phyloP scores from a whole-genome alignment of 2,797 vertebrate genomes.

The Threskiornis aethiopicus region DNA sequence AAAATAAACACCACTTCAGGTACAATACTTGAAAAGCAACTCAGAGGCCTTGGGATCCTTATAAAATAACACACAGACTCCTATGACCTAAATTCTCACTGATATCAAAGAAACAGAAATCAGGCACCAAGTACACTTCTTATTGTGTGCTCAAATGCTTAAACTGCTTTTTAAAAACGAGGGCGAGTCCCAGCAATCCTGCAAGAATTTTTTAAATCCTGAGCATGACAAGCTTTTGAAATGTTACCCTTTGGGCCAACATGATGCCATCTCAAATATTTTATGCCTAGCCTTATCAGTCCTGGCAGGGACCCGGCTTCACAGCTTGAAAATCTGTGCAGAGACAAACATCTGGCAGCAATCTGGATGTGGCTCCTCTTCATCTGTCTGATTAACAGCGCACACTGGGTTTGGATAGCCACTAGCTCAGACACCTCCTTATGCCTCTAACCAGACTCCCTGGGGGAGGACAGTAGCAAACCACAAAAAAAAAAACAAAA shows the following conservation, averaged over 20 bases:
- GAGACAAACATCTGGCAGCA: constrained; percentile 39
- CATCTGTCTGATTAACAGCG: neutral
- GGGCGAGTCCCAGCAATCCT: neutral
- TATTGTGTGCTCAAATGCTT: neutral
- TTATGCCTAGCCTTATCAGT: neutral
- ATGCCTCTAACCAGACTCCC: neutral
- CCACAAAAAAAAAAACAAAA: neutral
- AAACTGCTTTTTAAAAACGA: neutral
- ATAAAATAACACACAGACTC: neutral
- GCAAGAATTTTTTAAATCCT: neutral
- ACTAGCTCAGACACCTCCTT: neutral
- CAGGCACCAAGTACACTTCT: neutral
- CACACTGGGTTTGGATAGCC: neutral
- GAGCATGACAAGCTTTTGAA: neutral
- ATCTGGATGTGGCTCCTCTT: neutral
- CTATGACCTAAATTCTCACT: neutral
- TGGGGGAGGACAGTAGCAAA: neutral
- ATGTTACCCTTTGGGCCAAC: neutral
- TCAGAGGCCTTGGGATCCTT: neutral
- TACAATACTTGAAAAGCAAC: neutral
- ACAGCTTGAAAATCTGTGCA: constrained; percentile 26
- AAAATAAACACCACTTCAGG: neutral
- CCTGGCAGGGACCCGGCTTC: neutral
- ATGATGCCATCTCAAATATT: neutral
- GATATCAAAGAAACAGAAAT: neutral